Conservation (phyloP, 2,797 vertebrate species). For the Peromyscus attwateri region DNA sequence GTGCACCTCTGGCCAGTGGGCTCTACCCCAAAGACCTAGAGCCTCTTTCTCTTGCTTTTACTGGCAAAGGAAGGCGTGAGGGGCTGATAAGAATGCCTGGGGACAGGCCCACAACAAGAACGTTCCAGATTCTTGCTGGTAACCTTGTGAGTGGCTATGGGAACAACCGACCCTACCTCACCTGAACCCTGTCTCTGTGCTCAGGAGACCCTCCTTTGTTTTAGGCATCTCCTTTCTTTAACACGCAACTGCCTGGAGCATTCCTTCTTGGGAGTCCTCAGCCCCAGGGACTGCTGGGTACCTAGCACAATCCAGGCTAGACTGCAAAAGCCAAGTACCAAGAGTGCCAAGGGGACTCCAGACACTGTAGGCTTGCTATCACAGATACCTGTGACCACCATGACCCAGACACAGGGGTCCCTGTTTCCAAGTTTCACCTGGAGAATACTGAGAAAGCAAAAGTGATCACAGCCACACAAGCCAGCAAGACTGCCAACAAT, state of each 20-base stretch:
- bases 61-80: rapidly evolving
- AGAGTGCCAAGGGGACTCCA: neutral
- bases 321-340: neutral
- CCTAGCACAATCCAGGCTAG: neutral
- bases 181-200: rapidly evolving
- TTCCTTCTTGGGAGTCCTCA: neutral
- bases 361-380: neutral
- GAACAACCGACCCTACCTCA: neutral
- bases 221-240: neutral
- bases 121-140: neutral
- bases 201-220: neutral
- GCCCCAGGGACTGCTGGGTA: neutral
- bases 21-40: neutral
- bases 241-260: too few relatives aligned
- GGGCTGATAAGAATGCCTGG: too few relatives aligned
- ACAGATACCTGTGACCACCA: neutral
- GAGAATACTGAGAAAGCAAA: neutral
- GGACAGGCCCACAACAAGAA: rapidly evolving
- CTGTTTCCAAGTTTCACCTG: neutral
- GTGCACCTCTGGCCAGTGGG: neutral
- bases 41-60: neutral
- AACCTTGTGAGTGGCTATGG: neutral
- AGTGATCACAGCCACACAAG: too few relatives aligned
- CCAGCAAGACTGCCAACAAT: rapidly evolving
- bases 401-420: neutral